These are phyloP conservation scores for Sebastes minor DNA, from an alignment of 2,797 vertebrate species.

Conservation along the genomic window DNA sequence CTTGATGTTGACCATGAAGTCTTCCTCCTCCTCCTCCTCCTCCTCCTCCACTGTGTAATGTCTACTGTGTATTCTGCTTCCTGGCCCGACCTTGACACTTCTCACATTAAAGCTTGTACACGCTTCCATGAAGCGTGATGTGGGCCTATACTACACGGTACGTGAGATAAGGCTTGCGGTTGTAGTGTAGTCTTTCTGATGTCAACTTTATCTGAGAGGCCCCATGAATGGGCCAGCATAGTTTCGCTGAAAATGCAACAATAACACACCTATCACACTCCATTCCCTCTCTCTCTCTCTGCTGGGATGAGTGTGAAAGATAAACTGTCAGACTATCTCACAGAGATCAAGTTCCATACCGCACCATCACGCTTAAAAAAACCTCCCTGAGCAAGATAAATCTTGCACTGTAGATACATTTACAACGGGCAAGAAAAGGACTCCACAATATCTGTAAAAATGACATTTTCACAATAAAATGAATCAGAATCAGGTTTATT, in stretches of 20 bases:
- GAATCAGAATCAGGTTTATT: neutral
- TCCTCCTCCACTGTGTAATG: neutral
- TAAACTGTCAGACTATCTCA: conserved; percentile 78
- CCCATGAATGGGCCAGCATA: conserved; percentile 64
- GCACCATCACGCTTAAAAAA: conserved; percentile 25
- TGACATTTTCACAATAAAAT: conserved; percentile 3
- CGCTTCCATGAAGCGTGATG: conserved; percentile 64
- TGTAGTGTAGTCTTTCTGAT: conserved; percentile 54
- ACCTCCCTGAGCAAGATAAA: conserved; percentile 46
- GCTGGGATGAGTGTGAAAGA: conserved; percentile 72
- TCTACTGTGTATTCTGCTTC: conserved; percentile 26
- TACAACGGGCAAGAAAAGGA: neutral
- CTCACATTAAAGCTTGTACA: conserved; percentile 35
- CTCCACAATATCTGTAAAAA: neutral
- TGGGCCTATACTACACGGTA: conserved; percentile 44
- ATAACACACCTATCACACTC: conserved; percentile 77
- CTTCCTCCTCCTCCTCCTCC: neutral
- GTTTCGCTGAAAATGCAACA: conserved; percentile 75
- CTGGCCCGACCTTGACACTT: conserved; percentile 6
- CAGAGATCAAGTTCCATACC: conserved; percentile 79
- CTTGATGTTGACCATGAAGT: conserved; percentile 16
- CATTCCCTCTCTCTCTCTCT: conserved; percentile 51
- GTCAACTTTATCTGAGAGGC: conserved; percentile 58
- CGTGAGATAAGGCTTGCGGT: conserved; percentile 60
- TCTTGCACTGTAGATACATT: conserved; percentile 46